These are phyloP conservation scores for Spialia ferax DNA, from an alignment of 2,888 invertebrate genomes.

Conservation along the genomic window DNA sequence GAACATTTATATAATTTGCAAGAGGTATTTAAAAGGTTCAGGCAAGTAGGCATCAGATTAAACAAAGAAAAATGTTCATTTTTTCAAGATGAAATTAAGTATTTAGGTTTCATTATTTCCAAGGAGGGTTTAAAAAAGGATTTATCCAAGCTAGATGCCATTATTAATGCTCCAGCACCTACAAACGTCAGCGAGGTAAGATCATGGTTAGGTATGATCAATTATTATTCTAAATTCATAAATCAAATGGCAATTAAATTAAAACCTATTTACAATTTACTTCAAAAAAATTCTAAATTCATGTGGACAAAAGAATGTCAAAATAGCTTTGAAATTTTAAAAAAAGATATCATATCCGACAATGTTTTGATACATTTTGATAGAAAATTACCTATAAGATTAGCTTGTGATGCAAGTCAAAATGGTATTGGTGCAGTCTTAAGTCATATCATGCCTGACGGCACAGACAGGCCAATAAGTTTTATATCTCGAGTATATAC, in stretches of 20 bases:
- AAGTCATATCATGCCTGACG: conserved; percentile 47
- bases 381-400: conserved; percentile 46
- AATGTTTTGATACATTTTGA: conserved; percentile 46
- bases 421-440: conserved; percentile 53
- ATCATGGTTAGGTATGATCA: conserved; percentile 37
- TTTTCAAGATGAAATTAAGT: conserved; percentile 47
- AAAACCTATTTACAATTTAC: conserved; percentile 33
- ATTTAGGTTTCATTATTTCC: conserved; percentile 43
- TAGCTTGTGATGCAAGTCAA: conserved; percentile 52
- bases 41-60: conserved; percentile 41
- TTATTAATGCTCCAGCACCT: conserved; percentile 12
- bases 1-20: conserved; percentile 25
- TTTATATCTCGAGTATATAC: conserved; percentile 47
- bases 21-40: conserved; percentile 42
- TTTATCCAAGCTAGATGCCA: not conserved
- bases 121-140: conserved; percentile 1
- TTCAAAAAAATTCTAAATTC: conserved; percentile 30
- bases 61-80: conserved; percentile 48
- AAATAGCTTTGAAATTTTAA: conserved; percentile 16
- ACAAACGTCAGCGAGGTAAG: conserved; percentile 8
- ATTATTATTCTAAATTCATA: conserved; percentile 42
- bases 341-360: conserved; percentile 27
- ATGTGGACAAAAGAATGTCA: conserved; percentile 28
- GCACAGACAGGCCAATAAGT: conserved; percentile 50
- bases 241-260: conserved; percentile 23